phyloP scores from a whole-genome alignment of 2,113 vertebrate genomes.

The Peromyscus polionotus region DNA sequence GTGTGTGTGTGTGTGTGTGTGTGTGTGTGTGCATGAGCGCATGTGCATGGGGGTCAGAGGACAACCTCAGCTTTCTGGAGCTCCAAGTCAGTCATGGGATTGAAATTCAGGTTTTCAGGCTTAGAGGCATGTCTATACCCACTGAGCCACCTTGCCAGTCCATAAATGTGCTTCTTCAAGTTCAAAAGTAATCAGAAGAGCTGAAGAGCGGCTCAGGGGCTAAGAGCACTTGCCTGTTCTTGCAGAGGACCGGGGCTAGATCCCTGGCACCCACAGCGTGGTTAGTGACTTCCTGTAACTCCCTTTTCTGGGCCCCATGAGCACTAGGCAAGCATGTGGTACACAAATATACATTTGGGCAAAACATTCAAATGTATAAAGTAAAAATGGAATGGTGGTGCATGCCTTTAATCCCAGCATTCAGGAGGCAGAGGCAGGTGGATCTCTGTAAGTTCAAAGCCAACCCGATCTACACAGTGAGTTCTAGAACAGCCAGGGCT shows the following conservation, averaged over 20 bases:
- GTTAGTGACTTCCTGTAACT: background rate
- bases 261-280: background rate
- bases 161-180: conserved; percentile 1
- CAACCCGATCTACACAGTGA: background rate
- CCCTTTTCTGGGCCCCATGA: background rate
- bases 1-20: background rate
- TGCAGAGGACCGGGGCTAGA: background rate
- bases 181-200: conserved; percentile 21
- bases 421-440: background rate
- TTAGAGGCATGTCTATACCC: background rate
- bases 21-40: no score
- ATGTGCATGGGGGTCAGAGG: background rate
- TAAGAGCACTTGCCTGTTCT: background rate
- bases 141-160: background rate
- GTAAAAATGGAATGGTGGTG: background rate
- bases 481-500: background rate
- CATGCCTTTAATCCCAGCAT: background rate
- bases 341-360: background rate
- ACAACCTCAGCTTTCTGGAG: background rate
- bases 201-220: background rate
- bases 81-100: background rate
- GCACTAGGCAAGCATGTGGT: background rate
- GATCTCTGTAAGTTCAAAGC: background rate
- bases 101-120: background rate
- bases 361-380: background rate